phyloP scores from a whole-genome alignment of 2,113 vertebrate genomes.

The Centropristis striata region DNA sequence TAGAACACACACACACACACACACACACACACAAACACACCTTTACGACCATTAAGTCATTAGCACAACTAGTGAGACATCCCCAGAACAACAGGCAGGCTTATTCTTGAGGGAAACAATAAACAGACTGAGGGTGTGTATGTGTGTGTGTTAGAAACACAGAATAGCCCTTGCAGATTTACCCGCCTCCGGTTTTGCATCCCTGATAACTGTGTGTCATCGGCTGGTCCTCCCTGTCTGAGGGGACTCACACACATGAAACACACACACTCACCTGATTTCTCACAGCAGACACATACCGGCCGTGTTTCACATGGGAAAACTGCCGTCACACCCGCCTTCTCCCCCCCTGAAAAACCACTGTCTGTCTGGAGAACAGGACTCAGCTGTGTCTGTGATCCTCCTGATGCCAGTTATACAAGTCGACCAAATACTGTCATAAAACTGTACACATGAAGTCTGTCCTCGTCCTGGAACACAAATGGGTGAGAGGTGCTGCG shows the following conservation, averaged over 20 bases:
- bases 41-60: constrained; percentile 32
- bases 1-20: not conserved
- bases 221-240: constrained; percentile 1
- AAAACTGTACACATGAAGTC: constrained; percentile 4
- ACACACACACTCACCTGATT: constrained; percentile 1
- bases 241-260: constrained; percentile 10
- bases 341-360: constrained; percentile 21
- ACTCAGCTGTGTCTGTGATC: constrained; percentile 24
- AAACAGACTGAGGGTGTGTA: constrained; percentile 19
- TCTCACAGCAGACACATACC: constrained; percentile 31
- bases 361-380: constrained; percentile 39
- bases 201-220: constrained; percentile 28
- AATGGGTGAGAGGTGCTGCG: constrained; percentile 19
- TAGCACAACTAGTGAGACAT: constrained; percentile 38
- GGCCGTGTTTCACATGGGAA: constrained; percentile 36
- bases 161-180: constrained; percentile 10
- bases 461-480: not conserved
- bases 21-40: not conserved
- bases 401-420: not conserved
- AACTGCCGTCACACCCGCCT: constrained; percentile 13
- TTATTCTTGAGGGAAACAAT: constrained; percentile 20
- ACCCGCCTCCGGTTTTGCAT: constrained; percentile 16
- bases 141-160: not conserved
- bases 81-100: constrained; percentile 26
- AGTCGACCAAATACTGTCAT: constrained; percentile 2